A percentile compares a stretch with the other conserved stretches of the same genome.
phyloP scores from a whole-genome alignment of 2,888 invertebrate species.

The Acanthosepion lycidas region DNA sequence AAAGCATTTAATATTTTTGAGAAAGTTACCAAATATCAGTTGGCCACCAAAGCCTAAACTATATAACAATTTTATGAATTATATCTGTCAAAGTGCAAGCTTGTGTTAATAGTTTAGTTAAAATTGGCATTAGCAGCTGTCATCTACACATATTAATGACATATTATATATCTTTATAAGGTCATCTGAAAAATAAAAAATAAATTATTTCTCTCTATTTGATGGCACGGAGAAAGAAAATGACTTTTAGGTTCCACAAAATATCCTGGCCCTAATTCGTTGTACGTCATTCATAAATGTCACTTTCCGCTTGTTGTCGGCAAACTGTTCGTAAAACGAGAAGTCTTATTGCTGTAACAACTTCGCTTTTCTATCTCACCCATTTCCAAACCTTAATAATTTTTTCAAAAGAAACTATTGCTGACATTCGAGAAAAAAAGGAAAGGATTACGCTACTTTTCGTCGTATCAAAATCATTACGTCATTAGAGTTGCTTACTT shows the following conservation, averaged over 20 bases:
- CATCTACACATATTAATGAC: neutral
- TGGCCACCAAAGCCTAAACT: neutral
- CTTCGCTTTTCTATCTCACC: neutral
- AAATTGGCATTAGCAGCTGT: neutral
- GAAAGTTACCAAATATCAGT: neutral
- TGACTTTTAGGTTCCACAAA: neutral
- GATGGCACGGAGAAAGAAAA: neutral
- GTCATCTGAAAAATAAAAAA: neutral
- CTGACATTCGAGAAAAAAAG: neutral
- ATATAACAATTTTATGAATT: neutral
- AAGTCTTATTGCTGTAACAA: neutral
- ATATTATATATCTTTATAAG: neutral
- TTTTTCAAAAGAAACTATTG: neutral
- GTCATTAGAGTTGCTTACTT: neutral
- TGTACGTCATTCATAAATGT: neutral
- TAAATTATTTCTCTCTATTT: neutral
- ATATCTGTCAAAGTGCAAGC: neutral
- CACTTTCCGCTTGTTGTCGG: neutral
- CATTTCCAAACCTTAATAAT: neutral
- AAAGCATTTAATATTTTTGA: too few species aligned
- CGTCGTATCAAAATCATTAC: neutral
- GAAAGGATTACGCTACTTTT: neutral
- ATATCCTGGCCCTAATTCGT: neutral
- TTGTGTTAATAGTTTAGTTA: neutral
- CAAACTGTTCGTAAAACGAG: neutral